Evolutionary conservation across 2,888 invertebrate genomes (phyloP).

Genomic region (Anagyrus pseudococci): DNA sequence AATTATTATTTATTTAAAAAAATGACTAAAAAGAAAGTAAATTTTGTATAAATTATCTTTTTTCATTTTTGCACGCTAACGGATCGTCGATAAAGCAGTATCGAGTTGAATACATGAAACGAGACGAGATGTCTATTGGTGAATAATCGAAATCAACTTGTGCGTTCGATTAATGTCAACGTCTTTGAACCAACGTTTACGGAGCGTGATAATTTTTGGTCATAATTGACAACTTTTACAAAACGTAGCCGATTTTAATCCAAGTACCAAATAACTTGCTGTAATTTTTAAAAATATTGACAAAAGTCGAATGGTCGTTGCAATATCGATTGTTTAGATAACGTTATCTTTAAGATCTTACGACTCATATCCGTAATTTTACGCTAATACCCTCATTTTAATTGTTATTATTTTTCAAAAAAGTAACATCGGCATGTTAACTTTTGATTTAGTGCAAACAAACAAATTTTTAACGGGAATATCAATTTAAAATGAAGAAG

Average conservation of each 20-base stretch:
- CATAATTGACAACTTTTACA: background rate
- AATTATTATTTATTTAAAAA: too few species aligned
- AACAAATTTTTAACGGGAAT: background rate
- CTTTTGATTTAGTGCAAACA: background rate
- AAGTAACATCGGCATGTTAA: too few species aligned
- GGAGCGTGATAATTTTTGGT: background rate
- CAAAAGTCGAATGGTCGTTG: slow-evolving; percentile 23
- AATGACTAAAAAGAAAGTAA: too few species aligned
- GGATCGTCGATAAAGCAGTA: too few species aligned
- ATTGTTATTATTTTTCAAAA: background rate
- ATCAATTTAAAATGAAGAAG: background rate
- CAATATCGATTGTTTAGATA: slow-evolving; percentile 30
- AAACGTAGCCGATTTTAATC: too few species aligned
- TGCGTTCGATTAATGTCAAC: background rate
- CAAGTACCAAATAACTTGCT: background rate
- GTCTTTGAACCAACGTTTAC: too few species aligned
- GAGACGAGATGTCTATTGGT: too few species aligned
- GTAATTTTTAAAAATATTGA: background rate
- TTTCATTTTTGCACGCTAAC: too few species aligned
- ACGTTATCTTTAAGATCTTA: slow-evolving; percentile 15
- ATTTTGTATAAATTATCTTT: too few species aligned
- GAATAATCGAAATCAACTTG: background rate
- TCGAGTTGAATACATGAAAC: too few species aligned
- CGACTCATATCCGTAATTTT: background rate
- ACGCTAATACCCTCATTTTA: background rate